phyloP scores from a whole-genome alignment of 2,888 invertebrate genomes.

The Dasysyrphus tricinctus region DNA sequence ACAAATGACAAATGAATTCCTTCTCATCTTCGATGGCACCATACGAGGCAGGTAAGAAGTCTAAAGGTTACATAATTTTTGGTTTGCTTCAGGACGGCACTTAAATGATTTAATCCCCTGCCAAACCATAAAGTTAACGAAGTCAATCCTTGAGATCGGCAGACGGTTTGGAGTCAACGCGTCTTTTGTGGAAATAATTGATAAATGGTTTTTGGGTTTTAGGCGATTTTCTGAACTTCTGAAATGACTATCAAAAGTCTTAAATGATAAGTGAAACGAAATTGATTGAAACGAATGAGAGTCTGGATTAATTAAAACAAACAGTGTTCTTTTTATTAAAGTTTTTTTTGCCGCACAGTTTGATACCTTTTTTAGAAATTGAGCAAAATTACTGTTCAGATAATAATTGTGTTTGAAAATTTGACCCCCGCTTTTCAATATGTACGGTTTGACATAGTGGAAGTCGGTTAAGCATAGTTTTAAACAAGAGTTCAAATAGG shows the following conservation, averaged over 20 bases:
- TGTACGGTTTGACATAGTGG: too few relatives aligned
- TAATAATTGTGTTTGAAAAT: too few relatives aligned
- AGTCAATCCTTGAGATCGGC: conserved; percentile 17
- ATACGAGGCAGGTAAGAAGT: conserved; percentile 7
- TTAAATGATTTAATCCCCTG: conserved; percentile 26
- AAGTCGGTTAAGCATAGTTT: too few relatives aligned
- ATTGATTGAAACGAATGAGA: conserved; percentile 43
- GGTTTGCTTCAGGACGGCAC: conserved; percentile 10
- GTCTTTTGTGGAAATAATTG: conserved; percentile 1
- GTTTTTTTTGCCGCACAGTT: neutral
- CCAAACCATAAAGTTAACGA: conserved; percentile 11
- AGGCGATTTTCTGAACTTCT: neutral
- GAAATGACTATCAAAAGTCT: conserved; percentile 33
- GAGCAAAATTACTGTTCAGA: too few relatives aligned
- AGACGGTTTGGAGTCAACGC: conserved; percentile 8
- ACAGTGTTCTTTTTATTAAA: neutral
- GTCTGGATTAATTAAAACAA: neutral
- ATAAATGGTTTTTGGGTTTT: neutral
- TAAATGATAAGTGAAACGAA: conserved; percentile 2
- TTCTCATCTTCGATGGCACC: conserved; percentile 18
- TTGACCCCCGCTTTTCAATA: too few relatives aligned
- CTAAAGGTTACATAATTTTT: conserved; percentile 12
- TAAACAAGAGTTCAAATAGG: too few relatives aligned
- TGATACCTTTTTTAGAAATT: neutral
- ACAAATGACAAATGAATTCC: conserved; percentile 33